Base-by-base conservation (phyloP, 1,140 invertebrate species). In the Dinothrombium tinctorium region DNA sequence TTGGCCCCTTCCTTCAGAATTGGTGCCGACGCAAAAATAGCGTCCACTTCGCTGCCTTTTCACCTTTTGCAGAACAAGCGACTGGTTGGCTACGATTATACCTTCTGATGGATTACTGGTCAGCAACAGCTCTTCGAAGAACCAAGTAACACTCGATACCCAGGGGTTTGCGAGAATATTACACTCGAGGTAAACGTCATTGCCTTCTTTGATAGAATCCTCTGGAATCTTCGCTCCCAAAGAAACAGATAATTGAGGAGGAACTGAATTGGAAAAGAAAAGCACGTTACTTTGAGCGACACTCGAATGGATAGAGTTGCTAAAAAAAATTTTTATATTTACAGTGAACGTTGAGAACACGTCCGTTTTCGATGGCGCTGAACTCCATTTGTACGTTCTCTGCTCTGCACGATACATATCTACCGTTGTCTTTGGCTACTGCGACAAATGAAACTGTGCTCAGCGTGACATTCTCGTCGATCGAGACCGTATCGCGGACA, bases 141-240 rank as follows among this genome's bases (percentile, higher is more conserved):
- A 36, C 52, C 52, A 53, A 3, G 33, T 42, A 11, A 53, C 44
- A 25, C 51, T 51, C 3, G 37, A 29, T 5, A 53, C 43, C 23
- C 43, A 39, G 12, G 52, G 52, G 43, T 53, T 53, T 4, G 52
- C 35, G 17, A 44, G 37, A 22, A 51, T 44, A 22, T 21, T 76
- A 59, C 80, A 84, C 58, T 84, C 80, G 51, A 86, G 76, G 57
- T 83, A 84, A 32, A 86, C 79, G 59, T 84, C 79, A 33, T 75
- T 75, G 8, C 77, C 77, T 51, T 65, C 64, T 43, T 59, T 58
- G 39, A 66, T 86, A 60, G 83, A 77, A 46, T 76, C 71, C 9
- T 77, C 73, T 50, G 80, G 75, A 41, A 86, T 60, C 35, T 47
- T 53, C 11, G 47, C 48, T 20, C 52, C 52, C 8, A 53, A 33